phyloP scores from a whole-genome alignment of 2,888 invertebrate species.

The Brachylomia viminalis region DNA sequence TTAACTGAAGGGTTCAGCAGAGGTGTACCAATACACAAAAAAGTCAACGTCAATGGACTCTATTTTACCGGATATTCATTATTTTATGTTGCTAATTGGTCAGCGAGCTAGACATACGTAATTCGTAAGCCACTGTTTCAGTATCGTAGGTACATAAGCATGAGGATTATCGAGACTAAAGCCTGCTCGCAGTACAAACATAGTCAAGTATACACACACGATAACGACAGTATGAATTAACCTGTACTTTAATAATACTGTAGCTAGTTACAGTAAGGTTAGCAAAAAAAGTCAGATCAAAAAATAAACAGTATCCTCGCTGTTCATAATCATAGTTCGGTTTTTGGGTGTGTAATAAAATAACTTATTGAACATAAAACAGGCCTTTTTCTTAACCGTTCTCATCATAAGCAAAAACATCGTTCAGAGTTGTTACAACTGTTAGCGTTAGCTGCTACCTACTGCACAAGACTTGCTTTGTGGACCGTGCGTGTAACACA shows the following conservation, averaged over 20 bases:
- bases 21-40: background rate
- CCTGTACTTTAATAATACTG: slow-evolving; percentile 17
- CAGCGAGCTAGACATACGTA: slow-evolving; percentile 15
- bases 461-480: background rate
- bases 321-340: background rate
- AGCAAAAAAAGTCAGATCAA: background rate
- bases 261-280: slow-evolving; percentile 8
- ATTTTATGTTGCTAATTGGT: slow-evolving; percentile 31
- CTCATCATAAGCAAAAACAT: background rate
- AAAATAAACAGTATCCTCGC: background rate
- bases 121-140: slow-evolving; percentile 15
- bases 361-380: background rate
- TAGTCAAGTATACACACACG: slow-evolving; percentile 27
- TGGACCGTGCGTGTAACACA: slow-evolving; percentile 3
- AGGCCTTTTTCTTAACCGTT: background rate
- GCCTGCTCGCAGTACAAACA: slow-evolving; percentile 36
- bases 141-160: slow-evolving; percentile 1
- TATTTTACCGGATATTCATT: background rate
- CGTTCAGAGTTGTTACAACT: background rate
- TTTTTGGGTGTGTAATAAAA: too few relatives aligned
- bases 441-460: too few relatives aligned
- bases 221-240: slow-evolving; percentile 49
- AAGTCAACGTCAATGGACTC: background rate
- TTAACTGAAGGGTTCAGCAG: background rate
- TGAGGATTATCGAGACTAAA: slow-evolving; percentile 52